Evolutionary conservation across 2,888 invertebrate genomes (phyloP).

Genomic region (Lasioglossum oenotherae): DNA sequence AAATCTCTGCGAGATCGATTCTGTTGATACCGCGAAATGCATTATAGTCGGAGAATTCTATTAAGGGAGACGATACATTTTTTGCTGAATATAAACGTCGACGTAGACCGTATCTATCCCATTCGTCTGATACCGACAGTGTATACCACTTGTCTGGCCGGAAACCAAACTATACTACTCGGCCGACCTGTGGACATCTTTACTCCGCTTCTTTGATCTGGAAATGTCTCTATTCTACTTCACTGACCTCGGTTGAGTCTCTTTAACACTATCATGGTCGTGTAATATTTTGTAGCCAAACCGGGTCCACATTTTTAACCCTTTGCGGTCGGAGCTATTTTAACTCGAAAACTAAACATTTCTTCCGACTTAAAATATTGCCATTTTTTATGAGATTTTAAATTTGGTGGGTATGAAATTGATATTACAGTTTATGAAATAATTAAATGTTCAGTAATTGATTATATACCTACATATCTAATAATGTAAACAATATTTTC

Average conservation of each 20-base stretch:
- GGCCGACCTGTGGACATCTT: background rate
- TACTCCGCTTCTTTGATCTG: background rate
- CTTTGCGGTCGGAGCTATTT: no score
- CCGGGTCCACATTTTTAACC: no score
- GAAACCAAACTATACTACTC: background rate
- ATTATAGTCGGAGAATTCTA: conserved; percentile 3
- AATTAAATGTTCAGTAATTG: no score
- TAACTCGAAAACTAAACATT: no score
- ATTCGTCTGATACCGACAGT: background rate
- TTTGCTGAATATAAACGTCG: conserved; percentile 1
- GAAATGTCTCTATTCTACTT: background rate
- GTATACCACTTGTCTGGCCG: background rate
- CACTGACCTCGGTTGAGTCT: background rate
- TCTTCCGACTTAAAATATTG: no score
- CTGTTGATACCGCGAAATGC: background rate
- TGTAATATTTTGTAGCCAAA: no score
- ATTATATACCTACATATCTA: no score
- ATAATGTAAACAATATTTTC: no score
- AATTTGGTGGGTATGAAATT: no score
- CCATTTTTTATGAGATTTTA: no score
- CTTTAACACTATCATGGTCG: no score
- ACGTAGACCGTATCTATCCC: background rate
- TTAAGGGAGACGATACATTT: background rate
- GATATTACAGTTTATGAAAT: no score
- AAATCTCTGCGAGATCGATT: background rate